These are phyloP conservation scores for Xerus rutilus DNA, from an alignment of 2,797 vertebrate genomes.

Conservation along the genomic window DNA sequence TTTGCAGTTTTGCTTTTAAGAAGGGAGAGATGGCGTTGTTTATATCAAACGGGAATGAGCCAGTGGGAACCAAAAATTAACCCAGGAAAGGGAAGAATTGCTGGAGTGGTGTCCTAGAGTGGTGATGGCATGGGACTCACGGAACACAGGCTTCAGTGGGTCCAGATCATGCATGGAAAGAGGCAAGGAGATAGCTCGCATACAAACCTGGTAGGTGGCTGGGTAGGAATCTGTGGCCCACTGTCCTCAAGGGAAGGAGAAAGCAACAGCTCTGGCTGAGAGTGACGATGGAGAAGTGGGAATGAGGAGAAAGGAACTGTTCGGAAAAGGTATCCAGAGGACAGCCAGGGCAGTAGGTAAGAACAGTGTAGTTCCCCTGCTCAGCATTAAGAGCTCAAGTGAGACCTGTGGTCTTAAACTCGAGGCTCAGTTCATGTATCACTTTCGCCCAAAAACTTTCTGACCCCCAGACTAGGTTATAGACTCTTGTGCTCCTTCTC, in stretches of 20 bases:
- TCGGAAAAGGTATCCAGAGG: background rate
- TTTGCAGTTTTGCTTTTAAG: slow-evolving; percentile 9
- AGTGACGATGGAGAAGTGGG: background rate
- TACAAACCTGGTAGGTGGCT: fast-evolving
- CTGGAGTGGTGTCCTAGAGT: background rate
- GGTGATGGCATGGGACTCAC: background rate
- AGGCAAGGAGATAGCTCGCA: background rate
- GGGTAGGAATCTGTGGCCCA: background rate
- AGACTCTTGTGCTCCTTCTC: background rate
- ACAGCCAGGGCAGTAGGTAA: background rate
- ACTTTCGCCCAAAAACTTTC: background rate
- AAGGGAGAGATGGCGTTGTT: background rate
- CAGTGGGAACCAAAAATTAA: background rate
- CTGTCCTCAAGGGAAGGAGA: background rate
- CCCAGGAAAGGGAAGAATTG: background rate
- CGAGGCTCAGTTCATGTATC: background rate
- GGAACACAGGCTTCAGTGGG: background rate
- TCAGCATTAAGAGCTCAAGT: background rate
- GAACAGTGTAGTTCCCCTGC: background rate
- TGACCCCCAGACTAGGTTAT: background rate
- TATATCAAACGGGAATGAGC: background rate
- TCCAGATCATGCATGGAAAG: background rate
- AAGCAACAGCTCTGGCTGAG: background rate
- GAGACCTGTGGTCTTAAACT: background rate
- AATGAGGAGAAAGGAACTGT: fast-evolving